Evolutionary conservation across 1,140 invertebrate genomes (phyloP).

Genomic region (Hetaerina americana): DNA sequence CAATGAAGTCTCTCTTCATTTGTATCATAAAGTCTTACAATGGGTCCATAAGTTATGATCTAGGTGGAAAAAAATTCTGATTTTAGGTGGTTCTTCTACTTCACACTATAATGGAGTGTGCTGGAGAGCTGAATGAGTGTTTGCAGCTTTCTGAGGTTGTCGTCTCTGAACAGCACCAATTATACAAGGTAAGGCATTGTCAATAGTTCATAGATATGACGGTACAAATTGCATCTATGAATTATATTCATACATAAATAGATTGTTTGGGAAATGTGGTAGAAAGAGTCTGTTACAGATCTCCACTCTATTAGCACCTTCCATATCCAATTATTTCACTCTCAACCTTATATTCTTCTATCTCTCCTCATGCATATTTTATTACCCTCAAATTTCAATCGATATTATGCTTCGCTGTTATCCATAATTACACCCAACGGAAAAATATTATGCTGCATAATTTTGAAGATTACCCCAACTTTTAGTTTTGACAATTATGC

Average conservation of each 20-base stretch:
- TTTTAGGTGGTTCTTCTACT: constrained; percentile 56
- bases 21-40: no score
- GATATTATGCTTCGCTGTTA: no score
- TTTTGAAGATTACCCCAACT: no score
- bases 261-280: neutral
- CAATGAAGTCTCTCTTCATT: no score
- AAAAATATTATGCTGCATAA: no score
- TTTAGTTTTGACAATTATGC: no score
- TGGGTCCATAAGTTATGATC: no score
- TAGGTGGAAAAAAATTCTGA: no score
- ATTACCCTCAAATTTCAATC: neutral
- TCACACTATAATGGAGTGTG: constrained; percentile 61
- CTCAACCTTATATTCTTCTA: neutral
- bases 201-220: neutral
- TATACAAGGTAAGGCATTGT: constrained; percentile 40
- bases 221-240: neutral
- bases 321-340: neutral
- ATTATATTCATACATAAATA: neutral
- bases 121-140: constrained; percentile 60
- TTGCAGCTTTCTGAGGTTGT: constrained; percentile 67
- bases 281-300: neutral
- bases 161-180: constrained; percentile 56
- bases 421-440: no score
- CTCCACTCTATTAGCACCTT: neutral
- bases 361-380: neutral